Percentiles rank a stretch among this genome's conserved stretches.
Evolutionary conservation across 2,797 vertebrate species (phyloP).

Genomic region (Falco naumanni): DNA sequence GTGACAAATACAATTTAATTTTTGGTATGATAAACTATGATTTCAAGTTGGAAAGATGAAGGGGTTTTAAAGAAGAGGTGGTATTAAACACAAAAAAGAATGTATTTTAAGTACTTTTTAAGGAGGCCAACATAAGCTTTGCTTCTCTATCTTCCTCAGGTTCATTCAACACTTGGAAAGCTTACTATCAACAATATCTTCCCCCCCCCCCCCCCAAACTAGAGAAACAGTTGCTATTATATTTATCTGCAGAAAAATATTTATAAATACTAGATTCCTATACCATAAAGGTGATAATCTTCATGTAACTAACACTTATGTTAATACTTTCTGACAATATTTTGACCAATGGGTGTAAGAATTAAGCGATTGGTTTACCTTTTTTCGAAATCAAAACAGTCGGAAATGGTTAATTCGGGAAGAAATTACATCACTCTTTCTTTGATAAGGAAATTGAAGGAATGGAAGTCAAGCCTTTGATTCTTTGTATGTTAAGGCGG

Average conservation of each 20-base stretch:
- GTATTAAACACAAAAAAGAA: neutral
- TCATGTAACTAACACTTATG: neutral
- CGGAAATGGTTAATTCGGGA: neutral
- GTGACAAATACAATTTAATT: neutral
- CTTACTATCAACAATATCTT: neutral
- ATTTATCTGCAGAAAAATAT: neutral
- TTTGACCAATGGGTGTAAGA: neutral
- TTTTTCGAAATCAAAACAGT: neutral
- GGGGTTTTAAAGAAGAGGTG: neutral
- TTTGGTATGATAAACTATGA: neutral
- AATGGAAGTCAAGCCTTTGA: neutral
- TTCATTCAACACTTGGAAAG: neutral
- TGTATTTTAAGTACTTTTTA: neutral
- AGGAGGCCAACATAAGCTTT: neutral
- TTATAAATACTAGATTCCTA: neutral
- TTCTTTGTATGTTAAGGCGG: neutral
- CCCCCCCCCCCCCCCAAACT: neutral
- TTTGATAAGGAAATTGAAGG: neutral
- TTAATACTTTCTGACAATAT: neutral
- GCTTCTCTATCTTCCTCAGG: neutral
- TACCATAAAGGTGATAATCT: neutral
- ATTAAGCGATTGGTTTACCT: neutral
- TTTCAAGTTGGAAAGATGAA: neutral
- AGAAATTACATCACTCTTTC: neutral
- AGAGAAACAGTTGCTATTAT: neutral